phyloP scores from a whole-genome alignment of 2,888 invertebrate genomes.

The Tuta absoluta region DNA sequence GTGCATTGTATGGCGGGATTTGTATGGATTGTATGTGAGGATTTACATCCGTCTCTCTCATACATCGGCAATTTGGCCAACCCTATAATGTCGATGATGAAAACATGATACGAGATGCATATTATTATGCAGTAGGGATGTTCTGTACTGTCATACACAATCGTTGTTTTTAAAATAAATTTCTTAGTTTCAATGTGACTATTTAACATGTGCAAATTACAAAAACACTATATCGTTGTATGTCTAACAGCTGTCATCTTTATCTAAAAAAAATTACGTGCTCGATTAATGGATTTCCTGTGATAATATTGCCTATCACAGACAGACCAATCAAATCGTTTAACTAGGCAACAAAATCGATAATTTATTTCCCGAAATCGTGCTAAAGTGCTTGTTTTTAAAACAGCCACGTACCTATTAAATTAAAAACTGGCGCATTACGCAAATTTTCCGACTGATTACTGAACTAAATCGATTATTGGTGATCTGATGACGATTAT shows the following conservation, averaged over 20 bases:
- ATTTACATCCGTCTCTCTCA: background rate
- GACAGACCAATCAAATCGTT: background rate
- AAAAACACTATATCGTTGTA: too few relatives aligned
- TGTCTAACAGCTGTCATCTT: background rate
- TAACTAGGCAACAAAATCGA: constrained; percentile 2
- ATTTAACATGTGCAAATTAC: too few relatives aligned
- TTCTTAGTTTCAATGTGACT: background rate
- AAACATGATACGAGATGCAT: constrained; percentile 56
- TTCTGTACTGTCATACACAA: background rate
- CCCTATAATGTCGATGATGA: constrained; percentile 57
- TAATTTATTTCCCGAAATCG: constrained; percentile 10
- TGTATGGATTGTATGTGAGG: constrained; percentile 5
- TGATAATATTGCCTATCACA: too few relatives aligned
- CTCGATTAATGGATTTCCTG: background rate
- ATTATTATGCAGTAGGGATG: constrained; percentile 1
- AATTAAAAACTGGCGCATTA: background rate
- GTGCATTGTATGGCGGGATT: constrained; percentile 12
- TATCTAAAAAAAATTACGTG: background rate
- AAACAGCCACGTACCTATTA: background rate
- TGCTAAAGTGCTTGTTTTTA: background rate
- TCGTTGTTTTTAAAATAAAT: too few relatives aligned
- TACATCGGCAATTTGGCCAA: constrained; percentile 35
- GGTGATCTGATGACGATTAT: background rate
- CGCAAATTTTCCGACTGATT: background rate
- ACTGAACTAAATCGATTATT: background rate